These are phyloP conservation scores for Acholoe squamosa DNA, from an alignment of 2,888 invertebrate species.

Conservation along the genomic window DNA sequence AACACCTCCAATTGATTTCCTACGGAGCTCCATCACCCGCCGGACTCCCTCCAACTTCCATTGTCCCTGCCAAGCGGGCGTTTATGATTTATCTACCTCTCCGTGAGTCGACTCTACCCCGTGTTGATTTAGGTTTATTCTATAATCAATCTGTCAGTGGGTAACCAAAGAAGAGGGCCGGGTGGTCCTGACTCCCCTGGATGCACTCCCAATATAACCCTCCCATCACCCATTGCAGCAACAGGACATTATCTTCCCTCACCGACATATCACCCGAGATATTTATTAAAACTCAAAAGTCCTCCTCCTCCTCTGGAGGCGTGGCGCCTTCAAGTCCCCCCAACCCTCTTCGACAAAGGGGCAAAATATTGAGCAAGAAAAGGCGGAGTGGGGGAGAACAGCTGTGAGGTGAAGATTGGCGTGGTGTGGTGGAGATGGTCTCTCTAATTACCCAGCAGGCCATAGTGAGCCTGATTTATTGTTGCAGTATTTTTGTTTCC, in stretches of 20 bases:
- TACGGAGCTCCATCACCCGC: not conserved
- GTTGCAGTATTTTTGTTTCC: not conserved
- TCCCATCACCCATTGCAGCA: not conserved
- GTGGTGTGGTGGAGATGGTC: not conserved
- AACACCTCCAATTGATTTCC: slow-evolving; percentile 49
- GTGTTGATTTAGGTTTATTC: slow-evolving; percentile 56
- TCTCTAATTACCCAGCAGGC: slow-evolving; percentile 34
- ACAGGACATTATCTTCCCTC: not conserved
- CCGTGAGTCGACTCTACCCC: not conserved
- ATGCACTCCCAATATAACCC: not conserved
- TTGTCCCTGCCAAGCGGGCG: slow-evolving; percentile 56
- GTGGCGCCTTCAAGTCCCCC: slow-evolving; percentile 24
- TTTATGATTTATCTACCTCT: slow-evolving; percentile 36
- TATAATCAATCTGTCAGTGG: slow-evolving; percentile 51
- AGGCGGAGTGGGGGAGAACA: not conserved
- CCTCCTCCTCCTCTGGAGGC: not conserved
- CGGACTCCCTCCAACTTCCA: not conserved
- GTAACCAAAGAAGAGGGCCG: not conserved
- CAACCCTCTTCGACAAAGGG: not conserved
- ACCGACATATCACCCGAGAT: not conserved
- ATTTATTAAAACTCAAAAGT: slow-evolving; percentile 49
- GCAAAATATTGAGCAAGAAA: slow-evolving; percentile 45
- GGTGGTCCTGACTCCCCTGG: not conserved
- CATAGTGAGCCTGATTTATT: slow-evolving; percentile 1
- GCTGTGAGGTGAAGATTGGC: slow-evolving; percentile 22